Evolutionary conservation across 23 tunicate species (phyloP).

Genomic region (Corella eumyota): DNA sequence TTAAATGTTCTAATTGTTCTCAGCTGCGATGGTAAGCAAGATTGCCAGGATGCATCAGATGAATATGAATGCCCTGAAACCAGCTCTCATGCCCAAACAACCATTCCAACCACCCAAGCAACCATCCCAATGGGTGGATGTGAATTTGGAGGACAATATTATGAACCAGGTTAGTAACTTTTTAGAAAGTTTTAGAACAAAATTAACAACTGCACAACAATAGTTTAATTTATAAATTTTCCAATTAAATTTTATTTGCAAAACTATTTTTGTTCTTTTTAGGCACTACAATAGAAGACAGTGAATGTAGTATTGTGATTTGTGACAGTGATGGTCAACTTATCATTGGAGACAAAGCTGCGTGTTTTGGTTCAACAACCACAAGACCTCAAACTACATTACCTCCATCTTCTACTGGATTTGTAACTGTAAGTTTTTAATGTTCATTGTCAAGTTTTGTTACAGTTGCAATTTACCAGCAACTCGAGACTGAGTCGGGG

Average conservation of each 20-base stretch:
- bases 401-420: too few species aligned
- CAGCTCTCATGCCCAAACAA: neutral
- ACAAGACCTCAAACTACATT: neutral
- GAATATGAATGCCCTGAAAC: constrained; percentile 39
- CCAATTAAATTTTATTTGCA: too few species aligned
- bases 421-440: too few species aligned
- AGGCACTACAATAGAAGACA: constrained; percentile 16
- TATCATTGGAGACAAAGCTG: constrained; percentile 1
- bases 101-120: constrained; percentile 9
- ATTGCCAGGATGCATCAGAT: constrained; percentile 60
- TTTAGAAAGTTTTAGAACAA: neutral
- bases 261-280: too few species aligned
- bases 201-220: neutral
- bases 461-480: too few species aligned
- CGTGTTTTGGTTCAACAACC: constrained; percentile 13
- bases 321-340: constrained; percentile 19
- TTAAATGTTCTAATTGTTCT: neutral
- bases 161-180: constrained; percentile 9
- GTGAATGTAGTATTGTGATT: constrained; percentile 10
- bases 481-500: too few species aligned
- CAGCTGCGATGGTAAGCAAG: constrained; percentile 71
- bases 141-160: constrained; percentile 4
- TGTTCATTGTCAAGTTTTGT: too few species aligned
- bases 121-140: constrained; percentile 8
- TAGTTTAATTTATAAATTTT: too few species aligned